Evolutionary conservation across 1,140 invertebrate genomes (phyloP), one percentile per base, ranked within the genome.

Genomic region (Latrodectus geometricus): DNA sequence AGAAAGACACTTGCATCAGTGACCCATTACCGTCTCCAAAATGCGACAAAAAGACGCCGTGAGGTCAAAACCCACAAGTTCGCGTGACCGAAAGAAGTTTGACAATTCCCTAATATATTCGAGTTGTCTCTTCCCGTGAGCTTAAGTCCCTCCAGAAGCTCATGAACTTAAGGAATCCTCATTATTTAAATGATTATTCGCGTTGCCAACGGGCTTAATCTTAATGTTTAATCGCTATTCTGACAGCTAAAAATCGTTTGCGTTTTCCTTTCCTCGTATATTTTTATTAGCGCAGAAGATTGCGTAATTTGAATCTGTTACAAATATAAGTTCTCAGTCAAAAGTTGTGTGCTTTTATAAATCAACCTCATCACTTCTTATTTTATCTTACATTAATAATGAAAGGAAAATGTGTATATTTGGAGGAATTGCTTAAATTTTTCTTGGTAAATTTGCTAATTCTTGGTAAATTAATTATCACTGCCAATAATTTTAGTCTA

Each of bases 81-180:
- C 69, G 80, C 80, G 80, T 83, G 80, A 83, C 82, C 20, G 66
- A 49, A 52, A 75, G 69, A n/a, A 76, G 52, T 84, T 82, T 84
- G 81, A 84, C 73, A 76, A 65, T 84, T 54, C 61, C 69, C 70
- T 76, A 70, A 84, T 84, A 76, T 84, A 84, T 84, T 84, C 74
- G 56, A 35, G 20, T 35, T 35, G 35, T 48, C 54, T 83, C 56
- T 74, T 61, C 54, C 54, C 80, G 70, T 83, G 80, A 68, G n/a
- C 80, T 66, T 83, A 83, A 83, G 74, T 83, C 80, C 54, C 54
- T 72, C 48, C 69, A 74, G 70, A 83, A 74, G 54, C 80, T 83
- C 35, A 49, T 49, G 9, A 56, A 20, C 14, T 69, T n/a, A 11
- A 20, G 68, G 21, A 69, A 65, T 79, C 68, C 65, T 56, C 79